Base-by-base conservation (phyloP, 2,113 vertebrate species). In the Nerophis ophidion region DNA sequence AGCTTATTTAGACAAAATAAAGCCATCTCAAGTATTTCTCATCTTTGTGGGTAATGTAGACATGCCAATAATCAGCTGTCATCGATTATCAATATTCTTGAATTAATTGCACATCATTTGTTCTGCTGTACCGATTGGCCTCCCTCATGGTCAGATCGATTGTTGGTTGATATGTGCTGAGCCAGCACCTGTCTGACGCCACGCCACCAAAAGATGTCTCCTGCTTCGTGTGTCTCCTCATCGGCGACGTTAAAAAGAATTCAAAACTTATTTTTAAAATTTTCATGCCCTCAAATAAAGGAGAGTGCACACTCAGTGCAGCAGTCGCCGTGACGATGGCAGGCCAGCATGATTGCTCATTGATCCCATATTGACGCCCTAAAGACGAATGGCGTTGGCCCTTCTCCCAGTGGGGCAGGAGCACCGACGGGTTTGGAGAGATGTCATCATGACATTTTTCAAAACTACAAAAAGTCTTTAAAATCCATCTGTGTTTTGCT, bases 101-200 rank as follows among this genome's bases (percentile, higher is more conserved):
- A 77, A 89, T 82, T 76, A 79, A 86, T 81, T 50, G 53, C 65
- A n/a, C 59, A 68, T 78, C 57, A 56, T 63, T 66, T 63, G 46
- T 33, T 57, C 19, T n/a, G 50, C 51, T 34, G 44, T 7, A 56
- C 44, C 60, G 50, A 56, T 71, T 38, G 67, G 69, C 68, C 71
- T 53, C 54, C 50, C 77, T 67, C 72, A 73, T 80, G 81, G 81
- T 83, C 74, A 75, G 26, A 76, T 80, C 54, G 17, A 78, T 77
- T 6, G 15, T 47, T 69, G 67, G 53, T 51, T 60, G 42, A n/a
- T 58, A 57, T 8, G 44, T 65, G 73, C 70, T 64, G 75, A 81
- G 61, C 47, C 54, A 38, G 51, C 65, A 59, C 38, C 38, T 9
- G 38, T 40, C 7, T 5, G 8, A 12, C 40, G 40, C 40, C 40